Conservation (phyloP, 2,888 invertebrate species). For the Encarsia formosa region DNA sequence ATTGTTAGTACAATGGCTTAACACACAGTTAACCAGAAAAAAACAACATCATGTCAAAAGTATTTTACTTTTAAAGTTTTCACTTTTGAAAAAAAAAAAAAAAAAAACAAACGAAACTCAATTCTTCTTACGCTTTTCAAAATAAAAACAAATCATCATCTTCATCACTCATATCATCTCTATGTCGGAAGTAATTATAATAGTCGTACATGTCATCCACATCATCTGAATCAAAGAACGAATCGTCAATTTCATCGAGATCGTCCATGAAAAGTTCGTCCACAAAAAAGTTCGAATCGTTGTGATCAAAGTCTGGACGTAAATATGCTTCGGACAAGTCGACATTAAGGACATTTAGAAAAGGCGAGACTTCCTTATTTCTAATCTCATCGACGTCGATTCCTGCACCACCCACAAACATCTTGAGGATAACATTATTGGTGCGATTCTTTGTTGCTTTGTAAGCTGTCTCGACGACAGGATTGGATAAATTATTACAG, state of each 20-base stretch:
- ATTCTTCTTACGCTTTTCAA: too few species aligned
- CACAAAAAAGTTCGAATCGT: constrained; percentile 10
- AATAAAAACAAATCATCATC: background rate
- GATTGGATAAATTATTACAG: constrained; percentile 35
- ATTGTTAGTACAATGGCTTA: too few species aligned
- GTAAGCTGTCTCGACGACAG: constrained; percentile 35
- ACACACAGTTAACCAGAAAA: too few species aligned
- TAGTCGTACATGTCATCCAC: constrained; percentile 4
- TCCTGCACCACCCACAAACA: constrained; percentile 38
- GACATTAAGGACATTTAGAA: constrained; percentile 40
- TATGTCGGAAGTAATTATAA: background rate
- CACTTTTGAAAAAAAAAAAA: too few species aligned
- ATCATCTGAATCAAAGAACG: background rate
- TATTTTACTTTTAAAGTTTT: too few species aligned
- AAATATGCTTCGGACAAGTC: constrained; percentile 24
- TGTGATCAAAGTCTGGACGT: constrained; percentile 7
- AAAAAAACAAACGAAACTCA: too few species aligned
- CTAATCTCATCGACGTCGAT: constrained; percentile 21
- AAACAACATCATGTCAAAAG: too few species aligned
- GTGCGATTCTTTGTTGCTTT: constrained; percentile 36
- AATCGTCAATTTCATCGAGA: constrained; percentile 9
- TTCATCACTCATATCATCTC: background rate
- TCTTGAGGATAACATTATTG: constrained; percentile 39
- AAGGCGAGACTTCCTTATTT: constrained; percentile 34
- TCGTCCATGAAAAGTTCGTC: constrained; percentile 10